Conservation (phyloP, 2,888 invertebrate species). For the Aleiodes leptofemur region DNA sequence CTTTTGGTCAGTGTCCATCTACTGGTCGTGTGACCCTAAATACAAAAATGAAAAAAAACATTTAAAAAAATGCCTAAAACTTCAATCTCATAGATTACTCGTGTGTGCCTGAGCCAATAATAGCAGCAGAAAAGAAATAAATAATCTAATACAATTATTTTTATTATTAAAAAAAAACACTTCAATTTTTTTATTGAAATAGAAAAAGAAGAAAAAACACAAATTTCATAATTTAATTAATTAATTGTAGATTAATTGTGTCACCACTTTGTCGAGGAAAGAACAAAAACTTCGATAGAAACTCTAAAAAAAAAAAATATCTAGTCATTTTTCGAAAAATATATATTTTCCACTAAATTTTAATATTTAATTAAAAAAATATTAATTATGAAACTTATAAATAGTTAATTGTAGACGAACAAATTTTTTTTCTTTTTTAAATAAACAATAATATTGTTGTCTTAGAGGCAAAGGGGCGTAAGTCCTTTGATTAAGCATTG, state of each 20-base stretch:
- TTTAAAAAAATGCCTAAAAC: slow-evolving; percentile 51
- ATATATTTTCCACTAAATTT: not conserved
- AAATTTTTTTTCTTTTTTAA: no score
- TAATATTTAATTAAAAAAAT: not conserved
- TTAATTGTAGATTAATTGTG: no score
- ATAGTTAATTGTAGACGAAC: no score
- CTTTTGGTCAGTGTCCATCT: no score
- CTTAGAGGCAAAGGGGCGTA: no score
- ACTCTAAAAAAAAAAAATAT: slow-evolving; percentile 18
- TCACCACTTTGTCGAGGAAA: no score
- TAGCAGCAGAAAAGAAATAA: slow-evolving; percentile 36
- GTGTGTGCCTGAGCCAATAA: slow-evolving; percentile 54
- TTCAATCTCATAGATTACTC: slow-evolving; percentile 43
- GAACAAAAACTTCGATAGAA: slow-evolving; percentile 15
- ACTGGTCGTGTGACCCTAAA: no score
- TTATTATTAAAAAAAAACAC: slow-evolving; percentile 47
- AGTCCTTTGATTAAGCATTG: no score
- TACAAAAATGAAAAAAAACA: slow-evolving; percentile 44
- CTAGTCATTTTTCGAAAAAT: not conserved
- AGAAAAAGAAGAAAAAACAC: no score
- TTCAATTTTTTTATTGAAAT: slow-evolving; percentile 13
- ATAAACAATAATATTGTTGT: no score
- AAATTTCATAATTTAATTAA: no score
- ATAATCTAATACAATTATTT: slow-evolving; percentile 51
- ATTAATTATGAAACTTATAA: not conserved